Base-by-base conservation (phyloP, 2,797 vertebrate species). In the Toxotes lorentzi region DNA sequence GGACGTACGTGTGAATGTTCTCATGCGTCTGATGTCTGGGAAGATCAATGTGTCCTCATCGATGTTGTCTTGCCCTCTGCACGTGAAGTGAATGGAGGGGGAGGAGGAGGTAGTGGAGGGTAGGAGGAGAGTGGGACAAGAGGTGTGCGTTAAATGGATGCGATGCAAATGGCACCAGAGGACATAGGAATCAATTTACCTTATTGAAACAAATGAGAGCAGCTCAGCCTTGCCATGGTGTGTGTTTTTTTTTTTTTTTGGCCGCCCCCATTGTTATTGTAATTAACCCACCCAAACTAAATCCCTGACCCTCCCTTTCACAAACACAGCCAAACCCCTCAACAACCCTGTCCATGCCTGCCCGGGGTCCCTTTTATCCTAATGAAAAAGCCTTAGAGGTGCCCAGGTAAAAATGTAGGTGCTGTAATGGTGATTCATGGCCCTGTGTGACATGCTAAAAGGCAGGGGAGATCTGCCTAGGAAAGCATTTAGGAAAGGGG, bases 171-270 rank as follows among this genome's bases (percentile, higher is more conserved):
- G 90, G 86, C 91, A 92, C 77, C 86, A 91, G 84, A 94, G 92
- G 92, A 95, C 93, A 91, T 82, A 51, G 81, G 91, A 95, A 95
- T 95, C 94, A 95, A 95, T 95, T 95, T 93, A 93, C 84, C 88
- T 95, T 95, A 95, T 94, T 94, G 93, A 95, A 96, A 96, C 92
- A 95, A 95, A 96, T 94, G 93, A 95, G 94, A 90, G 89, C 79
- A 69, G 86, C 86, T 90, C 87, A 70, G 87, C 88, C 74, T 77
- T 84, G 88, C 88, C 90, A 86, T 87, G 58, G 84, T 43, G 41
- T 57, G 80, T 74, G 48, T 78, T 78, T 4, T 51, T 21, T 81
- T 84, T 72, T 84, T 90, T 88, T 88, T 91, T 88, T 87, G 86
- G 88, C 83, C 64, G 40, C 89, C 86, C 90, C 85, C 80, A 87